Evolutionary conservation across 2,797 vertebrate genomes (phyloP), one percentile per base, ranked within the genome.

Genomic region (Danio aesculapii): DNA sequence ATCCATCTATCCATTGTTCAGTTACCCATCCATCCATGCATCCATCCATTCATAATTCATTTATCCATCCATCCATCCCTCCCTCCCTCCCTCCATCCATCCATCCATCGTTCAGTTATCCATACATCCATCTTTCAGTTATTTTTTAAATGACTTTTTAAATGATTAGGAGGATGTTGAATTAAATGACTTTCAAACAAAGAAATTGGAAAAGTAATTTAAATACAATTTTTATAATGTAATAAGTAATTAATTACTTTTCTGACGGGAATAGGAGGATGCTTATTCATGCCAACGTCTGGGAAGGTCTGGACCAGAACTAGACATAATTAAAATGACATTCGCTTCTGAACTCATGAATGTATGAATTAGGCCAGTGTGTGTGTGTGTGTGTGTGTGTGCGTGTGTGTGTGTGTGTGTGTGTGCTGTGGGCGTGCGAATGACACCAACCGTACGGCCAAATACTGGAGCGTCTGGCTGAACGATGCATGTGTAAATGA

Each of bases 401-500:
- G 59, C 13, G 52, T 12, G n/a, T n/a, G n/a, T n/a, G 6, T 16
- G 39, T 53, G 30, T 1, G 30, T 1, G 30, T 1, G 30, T 1
- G 30, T 30, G 30, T 30, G 30, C 30, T 30, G 30, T 68, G 43
- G 75, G 75, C 16, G 63, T 68, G 63, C 47, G 52, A 68, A 77
- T 77, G 75, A 77, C 75, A 43, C 43, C 63, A 59, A 77, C 6
- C 53, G 53, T 68, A 49, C 16, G 43, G 43, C 21, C 19, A 13
- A 43, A 77, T 39, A 58, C 63, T 68, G 75, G 63, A 1, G 43
- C 43, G 43, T 77, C 75, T 59, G 75, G 52, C 16, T 39, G 53
- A 77, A 68, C 44, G 30, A 43, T 68, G 41, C 53, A 46, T 68
- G 63, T 68, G 75, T 77, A 59, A 77, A 77, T 77, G 63, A 77